Base-by-base conservation (phyloP, 2,888 invertebrate genomes). In the Biston betularia region DNA sequence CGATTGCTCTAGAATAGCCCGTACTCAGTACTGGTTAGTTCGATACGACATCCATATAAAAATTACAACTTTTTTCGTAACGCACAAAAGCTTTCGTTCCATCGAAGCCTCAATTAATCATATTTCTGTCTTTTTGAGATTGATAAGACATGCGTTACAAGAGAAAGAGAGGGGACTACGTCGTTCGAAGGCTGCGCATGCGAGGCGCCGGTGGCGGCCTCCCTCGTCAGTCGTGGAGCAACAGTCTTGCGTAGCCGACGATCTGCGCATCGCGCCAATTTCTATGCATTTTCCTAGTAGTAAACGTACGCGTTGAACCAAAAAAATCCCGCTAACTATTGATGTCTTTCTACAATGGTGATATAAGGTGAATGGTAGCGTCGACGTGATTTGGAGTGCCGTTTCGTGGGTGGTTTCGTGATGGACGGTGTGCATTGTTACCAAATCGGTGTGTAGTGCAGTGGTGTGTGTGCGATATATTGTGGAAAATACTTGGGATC, bases 51-150 rank as follows among this genome's bases (percentile, higher is more conserved):
- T 65, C 70, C 72, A 70, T 70, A 72, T 72, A 70, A 73, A 66
- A 69, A 72, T 72, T 66, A 69, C 71, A 60, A 75, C 74, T 75
- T 75, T 75, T 69, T 75, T 71, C 70, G 72, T 72, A 72, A 72
- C 73, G 73, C 69, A 72, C 72, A 71, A 69, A 68, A 73, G 72
- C 66, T 63, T 67, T 66, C 68, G 66, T 66, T 68, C 70, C 71
- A 68, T 73, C 75, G 73, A 73, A 72, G 72, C 73, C 70, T 72
- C 71, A 64, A 78, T 71, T 75, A 74, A 79, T 79, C 75, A 73
- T 77, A 73, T 73, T 73, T 72, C 73, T 68, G 71, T 81, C 76
- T 75, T 72, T 77, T 78, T 78, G 80, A 81, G 79, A 70, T 71
- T 45, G 56, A 61, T 63, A 46, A 44, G 63, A 50, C 46, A 34